Evolutionary conservation across 2,888 invertebrate genomes (phyloP).

Genomic region (Noctuana brunneofusca): DNA sequence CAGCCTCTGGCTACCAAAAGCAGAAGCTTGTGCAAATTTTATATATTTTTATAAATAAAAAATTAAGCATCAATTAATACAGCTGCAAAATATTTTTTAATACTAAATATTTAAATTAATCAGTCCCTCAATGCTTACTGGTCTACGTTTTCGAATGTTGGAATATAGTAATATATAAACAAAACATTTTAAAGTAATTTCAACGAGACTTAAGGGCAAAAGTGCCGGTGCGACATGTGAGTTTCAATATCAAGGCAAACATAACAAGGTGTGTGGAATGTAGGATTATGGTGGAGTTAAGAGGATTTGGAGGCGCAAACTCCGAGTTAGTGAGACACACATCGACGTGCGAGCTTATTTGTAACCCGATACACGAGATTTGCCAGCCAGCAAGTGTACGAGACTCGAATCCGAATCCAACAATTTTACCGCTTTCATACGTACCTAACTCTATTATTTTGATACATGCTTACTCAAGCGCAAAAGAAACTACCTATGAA

Average conservation of each 20-base stretch:
- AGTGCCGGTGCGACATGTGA: background rate
- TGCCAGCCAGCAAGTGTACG: constrained; percentile 42
- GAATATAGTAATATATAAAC: background rate
- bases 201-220: background rate
- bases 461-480: constrained; percentile 34
- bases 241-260: constrained; percentile 17
- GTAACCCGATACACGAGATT: constrained; percentile 45
- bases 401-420: constrained; percentile 44
- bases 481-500: constrained; percentile 40
- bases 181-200: background rate
- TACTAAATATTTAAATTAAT: background rate
- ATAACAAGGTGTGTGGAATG: constrained; percentile 40
- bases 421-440: constrained; percentile 43
- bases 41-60: background rate
- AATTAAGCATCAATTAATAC: background rate
- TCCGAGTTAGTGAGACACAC: constrained; percentile 46
- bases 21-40: background rate
- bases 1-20: constrained; percentile 8
- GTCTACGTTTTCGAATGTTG: background rate
- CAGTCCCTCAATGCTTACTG: background rate
- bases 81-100: background rate
- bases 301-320: constrained; percentile 46
- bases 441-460: constrained; percentile 42
- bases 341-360: constrained; percentile 46
- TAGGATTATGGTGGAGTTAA: constrained; percentile 49